Percentiles rank a stretch among this genome's conserved stretches.
Evolutionary conservation across 2,888 invertebrate genomes (phyloP).

Genomic region (Drosophila mulleri): DNA sequence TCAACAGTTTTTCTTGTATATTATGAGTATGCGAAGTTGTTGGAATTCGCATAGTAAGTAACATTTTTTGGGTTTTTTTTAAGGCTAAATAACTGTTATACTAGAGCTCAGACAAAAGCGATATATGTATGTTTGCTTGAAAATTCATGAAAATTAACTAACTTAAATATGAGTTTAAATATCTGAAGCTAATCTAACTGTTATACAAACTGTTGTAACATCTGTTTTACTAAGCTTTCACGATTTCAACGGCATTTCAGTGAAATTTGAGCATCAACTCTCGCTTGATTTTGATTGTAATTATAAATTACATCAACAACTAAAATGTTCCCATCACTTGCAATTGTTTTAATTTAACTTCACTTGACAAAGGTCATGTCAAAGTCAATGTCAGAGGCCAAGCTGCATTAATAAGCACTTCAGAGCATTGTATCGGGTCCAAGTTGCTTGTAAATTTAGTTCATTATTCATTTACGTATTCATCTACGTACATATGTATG

Average conservation of each 20-base stretch:
- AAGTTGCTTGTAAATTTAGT: constrained; percentile 22
- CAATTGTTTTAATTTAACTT: constrained; percentile 40
- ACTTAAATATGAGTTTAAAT: not conserved
- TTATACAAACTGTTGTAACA: not conserved
- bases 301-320: constrained; percentile 45
- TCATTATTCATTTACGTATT: constrained; percentile 22
- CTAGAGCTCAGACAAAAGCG: not conserved
- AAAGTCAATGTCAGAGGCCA: constrained; percentile 67
- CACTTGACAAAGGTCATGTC: constrained; percentile 61
- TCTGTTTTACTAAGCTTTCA: no score
- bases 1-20: not conserved
- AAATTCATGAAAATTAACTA: not conserved
- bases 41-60: not conserved
- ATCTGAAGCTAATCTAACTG: not conserved
- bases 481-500: not conserved
- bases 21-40: not conserved
- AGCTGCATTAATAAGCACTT: constrained; percentile 47
- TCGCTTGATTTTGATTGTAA: constrained; percentile 43
- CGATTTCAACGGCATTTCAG: not conserved
- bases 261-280: constrained; percentile 6
- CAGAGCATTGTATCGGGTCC: constrained; percentile 27
- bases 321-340: constrained; percentile 41
- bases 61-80: not conserved
- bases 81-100: constrained; percentile 2
- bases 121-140: not conserved